A percentile compares a stretch with the other conserved stretches of the same genome.
phyloP scores from a whole-genome alignment of 2,888 invertebrate species.

The Alloplasta piceator region DNA sequence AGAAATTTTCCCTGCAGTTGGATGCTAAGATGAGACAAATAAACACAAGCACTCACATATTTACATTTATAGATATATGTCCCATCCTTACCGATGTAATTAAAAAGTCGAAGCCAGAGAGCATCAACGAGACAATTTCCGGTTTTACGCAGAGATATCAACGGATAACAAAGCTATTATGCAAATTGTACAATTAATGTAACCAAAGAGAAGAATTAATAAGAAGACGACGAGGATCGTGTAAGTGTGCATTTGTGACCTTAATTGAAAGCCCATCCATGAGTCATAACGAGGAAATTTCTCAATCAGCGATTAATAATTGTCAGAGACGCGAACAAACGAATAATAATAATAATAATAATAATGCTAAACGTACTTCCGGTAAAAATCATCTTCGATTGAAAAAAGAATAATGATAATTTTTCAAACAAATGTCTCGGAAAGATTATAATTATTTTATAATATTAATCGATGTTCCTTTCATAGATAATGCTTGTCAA shows the following conservation, averaged over 20 bases:
- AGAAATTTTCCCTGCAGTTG: too few relatives aligned
- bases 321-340: slow-evolving; percentile 1
- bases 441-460: too few relatives aligned
- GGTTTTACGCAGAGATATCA: slow-evolving; percentile 9
- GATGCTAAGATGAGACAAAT: too few relatives aligned
- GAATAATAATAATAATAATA: slow-evolving; percentile 5
- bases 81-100: background rate
- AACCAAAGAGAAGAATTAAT: background rate
- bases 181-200: slow-evolving; percentile 40
- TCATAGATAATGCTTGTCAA: too few relatives aligned
- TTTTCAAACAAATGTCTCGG: too few relatives aligned
- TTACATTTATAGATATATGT: background rate
- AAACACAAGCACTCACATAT: too few relatives aligned
- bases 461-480: too few relatives aligned
- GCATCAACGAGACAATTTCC: slow-evolving; percentile 8
- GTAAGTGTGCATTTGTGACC: background rate
- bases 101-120: background rate
- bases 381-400: too few relatives aligned
- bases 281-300: slow-evolving; percentile 36
- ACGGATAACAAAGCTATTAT: slow-evolving; percentile 42
- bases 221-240: slow-evolving; percentile 10
- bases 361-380: too few relatives aligned
- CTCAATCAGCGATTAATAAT: slow-evolving; percentile 16
- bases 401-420: too few relatives aligned
- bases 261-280: slow-evolving; percentile 43